Base-by-base conservation (phyloP, 2,113 vertebrate species). In the Myrmecobius fasciatus region DNA sequence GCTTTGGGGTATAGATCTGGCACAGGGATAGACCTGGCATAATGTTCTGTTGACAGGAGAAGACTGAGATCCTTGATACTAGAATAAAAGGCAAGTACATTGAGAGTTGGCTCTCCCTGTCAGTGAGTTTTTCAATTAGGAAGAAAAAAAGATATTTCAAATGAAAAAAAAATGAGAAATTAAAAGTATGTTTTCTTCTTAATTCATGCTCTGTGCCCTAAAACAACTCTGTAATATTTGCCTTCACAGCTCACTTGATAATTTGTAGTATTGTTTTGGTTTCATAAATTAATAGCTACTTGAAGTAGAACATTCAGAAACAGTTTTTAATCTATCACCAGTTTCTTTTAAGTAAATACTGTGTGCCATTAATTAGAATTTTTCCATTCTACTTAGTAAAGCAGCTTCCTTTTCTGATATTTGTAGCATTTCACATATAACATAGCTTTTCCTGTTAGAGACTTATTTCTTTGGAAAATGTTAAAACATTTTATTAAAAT, bases 21-120 rank as follows among this genome's bases (percentile, higher is more conserved):
- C 52, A 24, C 17, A 53, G 53, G 53, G 0, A 20, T 53, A 53
- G 31, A 17, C 56, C 56, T 60, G 56, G 28, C 56, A 3, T 11
- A 31, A 12, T 26, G 28, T 31, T 60, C 28, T 31, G 28, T 31
- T 60, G 28, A 31, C 56, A 60, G 56, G 56, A 60, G 56, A 60
- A 60, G 28, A 31, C 9, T 12, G 10, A 60, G 24, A 31, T 90
- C 53, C 46, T 24, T 3, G 11, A 52, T n/a, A 26, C 8, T 26
- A 11, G 0, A n/a, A 88, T 2, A 31, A 6, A 52, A 54, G 67
- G 89, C 24, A 0, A 5, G 7, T 11, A 36, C 20, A 0, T 49
- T 1, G 94, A 90, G 11, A 36, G 31, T 25, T 24, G 17, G 4
- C 6, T 28, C 11, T 22, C 0, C 25, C 10, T 11, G 60, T 2